Conservation (phyloP, 92 coral and sea anemone species). For the Virgularia gustaviana region DNA sequence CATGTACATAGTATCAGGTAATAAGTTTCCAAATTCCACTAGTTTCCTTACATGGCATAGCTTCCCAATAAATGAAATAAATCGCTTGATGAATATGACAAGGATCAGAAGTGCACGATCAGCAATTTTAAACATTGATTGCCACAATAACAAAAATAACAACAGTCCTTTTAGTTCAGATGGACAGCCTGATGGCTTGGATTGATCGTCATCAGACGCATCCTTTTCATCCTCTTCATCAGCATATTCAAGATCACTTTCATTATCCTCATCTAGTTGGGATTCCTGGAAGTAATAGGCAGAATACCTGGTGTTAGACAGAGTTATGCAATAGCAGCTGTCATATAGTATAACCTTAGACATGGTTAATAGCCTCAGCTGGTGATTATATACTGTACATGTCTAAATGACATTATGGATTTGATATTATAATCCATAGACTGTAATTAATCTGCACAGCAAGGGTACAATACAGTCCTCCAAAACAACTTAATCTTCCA, state of each 20-base stretch:
- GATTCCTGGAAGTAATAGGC: no score
- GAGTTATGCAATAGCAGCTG: no score
- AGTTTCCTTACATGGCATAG: constrained; percentile 23
- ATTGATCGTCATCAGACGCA: constrained; percentile 5
- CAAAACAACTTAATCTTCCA: no score
- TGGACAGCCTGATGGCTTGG: not conserved
- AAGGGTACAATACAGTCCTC: no score
- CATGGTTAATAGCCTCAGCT: no score
- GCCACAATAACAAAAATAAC: constrained; percentile 50
- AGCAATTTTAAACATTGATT: constrained; percentile 53
- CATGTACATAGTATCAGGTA: constrained; percentile 56
- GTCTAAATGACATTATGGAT: no score
- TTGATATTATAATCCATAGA: no score
- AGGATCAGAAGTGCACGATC: constrained; percentile 43
- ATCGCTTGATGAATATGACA: constrained; percentile 43
- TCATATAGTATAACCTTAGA: no score
- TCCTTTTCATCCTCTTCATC: constrained; percentile 32
- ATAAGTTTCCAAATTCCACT: constrained; percentile 45
- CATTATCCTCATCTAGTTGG: no score
- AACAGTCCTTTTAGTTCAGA: constrained; percentile 38
- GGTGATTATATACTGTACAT: no score
- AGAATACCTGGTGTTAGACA: no score
- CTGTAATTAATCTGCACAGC: no score
- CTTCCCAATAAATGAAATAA: constrained; percentile 35
- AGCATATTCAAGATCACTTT: constrained; percentile 41